phyloP scores from a whole-genome alignment of 2,113 vertebrate species.

The Cynocephalus volans region DNA sequence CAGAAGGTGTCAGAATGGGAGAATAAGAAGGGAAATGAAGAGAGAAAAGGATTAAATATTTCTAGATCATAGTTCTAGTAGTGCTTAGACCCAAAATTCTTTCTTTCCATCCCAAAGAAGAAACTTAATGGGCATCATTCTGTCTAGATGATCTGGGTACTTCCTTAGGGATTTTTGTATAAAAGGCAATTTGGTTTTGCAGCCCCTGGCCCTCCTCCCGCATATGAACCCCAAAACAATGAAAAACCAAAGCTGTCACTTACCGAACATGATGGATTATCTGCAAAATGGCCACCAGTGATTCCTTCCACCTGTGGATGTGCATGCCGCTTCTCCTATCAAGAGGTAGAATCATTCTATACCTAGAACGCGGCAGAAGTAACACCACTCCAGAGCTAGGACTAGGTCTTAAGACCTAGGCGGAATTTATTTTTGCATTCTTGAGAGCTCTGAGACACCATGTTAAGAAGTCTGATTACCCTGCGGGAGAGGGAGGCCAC shows the following conservation, averaged over 20 bases:
- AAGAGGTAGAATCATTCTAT: neutral
- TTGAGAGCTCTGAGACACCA: neutral
- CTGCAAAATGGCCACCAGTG: neutral
- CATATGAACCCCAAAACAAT: neutral
- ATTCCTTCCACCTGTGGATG: neutral
- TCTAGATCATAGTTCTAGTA: neutral
- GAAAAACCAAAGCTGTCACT: neutral
- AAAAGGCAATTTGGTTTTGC: neutral
- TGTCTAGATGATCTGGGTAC: neutral
- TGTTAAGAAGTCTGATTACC: neutral
- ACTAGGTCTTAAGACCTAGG: neutral
- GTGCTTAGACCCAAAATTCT: neutral
- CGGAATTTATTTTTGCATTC: neutral
- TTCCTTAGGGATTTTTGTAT: neutral
- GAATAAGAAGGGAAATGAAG: neutral
- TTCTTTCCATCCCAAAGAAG: neutral
- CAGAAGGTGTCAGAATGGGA: neutral
- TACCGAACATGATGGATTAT: neutral
- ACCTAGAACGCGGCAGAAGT: neutral
- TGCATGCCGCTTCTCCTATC: neutral
- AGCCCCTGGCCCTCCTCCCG: neutral
- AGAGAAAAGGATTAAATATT: neutral
- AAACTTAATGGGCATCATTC: neutral
- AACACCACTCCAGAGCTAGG: neutral
- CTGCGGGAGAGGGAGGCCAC: neutral